Percentiles rank a stretch among this genome's conserved stretches.
These are phyloP conservation scores for Colletes collaris DNA, from an alignment of 2,888 invertebrate genomes.

Conservation along the genomic window DNA sequence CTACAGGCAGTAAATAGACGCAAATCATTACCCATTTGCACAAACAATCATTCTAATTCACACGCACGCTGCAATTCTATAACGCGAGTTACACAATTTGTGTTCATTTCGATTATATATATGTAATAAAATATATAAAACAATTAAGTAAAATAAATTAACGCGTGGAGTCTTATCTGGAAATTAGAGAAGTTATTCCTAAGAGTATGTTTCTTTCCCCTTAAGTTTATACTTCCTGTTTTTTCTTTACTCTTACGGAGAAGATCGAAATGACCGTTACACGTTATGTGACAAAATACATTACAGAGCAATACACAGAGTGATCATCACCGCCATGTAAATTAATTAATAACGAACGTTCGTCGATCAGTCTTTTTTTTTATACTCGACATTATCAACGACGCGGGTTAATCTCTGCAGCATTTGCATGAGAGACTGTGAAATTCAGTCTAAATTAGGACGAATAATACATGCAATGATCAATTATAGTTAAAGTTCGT, in stretches of 20 bases:
- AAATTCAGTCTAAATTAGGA: constrained; percentile 78
- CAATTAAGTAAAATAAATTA: constrained; percentile 80
- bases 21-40: constrained; percentile 47
- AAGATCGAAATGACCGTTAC: constrained; percentile 34
- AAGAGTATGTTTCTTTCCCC: constrained; percentile 50
- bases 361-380: constrained; percentile 56
- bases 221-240: constrained; percentile 11
- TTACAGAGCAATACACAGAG: constrained; percentile 64
- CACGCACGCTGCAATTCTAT: constrained; percentile 58
- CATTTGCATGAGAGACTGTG: constrained; percentile 71
- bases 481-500: constrained; percentile 87
- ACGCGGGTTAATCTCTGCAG: constrained; percentile 68
- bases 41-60: constrained; percentile 57
- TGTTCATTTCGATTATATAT: constrained; percentile 73
- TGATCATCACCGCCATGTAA: constrained; percentile 60
- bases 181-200: constrained; percentile 57
- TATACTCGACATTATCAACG: constrained; percentile 50
- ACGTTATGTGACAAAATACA: constrained; percentile 63
- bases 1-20: constrained; percentile 56
- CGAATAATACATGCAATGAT: constrained; percentile 49
- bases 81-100: constrained; percentile 61
- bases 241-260: constrained; percentile 11
- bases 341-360: constrained; percentile 53
- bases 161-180: constrained; percentile 68
- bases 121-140: constrained; percentile 79